Conservation (phyloP, 2,797 vertebrate genomes). For the Smutsia gigantea region DNA sequence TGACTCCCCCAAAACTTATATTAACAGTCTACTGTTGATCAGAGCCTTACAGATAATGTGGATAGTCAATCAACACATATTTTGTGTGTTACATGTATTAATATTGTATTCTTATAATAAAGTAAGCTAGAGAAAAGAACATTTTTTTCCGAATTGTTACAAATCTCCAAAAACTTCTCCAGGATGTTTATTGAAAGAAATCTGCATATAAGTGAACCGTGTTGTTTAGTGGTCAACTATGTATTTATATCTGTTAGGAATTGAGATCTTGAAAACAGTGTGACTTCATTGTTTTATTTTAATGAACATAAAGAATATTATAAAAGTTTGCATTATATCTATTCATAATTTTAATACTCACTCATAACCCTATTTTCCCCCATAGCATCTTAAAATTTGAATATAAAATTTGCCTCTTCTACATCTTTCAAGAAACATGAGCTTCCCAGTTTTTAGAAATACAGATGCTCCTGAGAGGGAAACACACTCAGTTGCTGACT, state of each 20-base stretch:
- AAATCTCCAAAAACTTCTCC: too few species aligned
- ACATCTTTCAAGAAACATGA: neutral
- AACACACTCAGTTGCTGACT: neutral
- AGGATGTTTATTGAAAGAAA: too few species aligned
- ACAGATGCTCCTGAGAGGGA: neutral
- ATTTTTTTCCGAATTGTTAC: too few species aligned
- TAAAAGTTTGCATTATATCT: neutral
- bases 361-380: neutral
- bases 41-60: too few species aligned
- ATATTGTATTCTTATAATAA: too few species aligned
- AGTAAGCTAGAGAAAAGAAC: too few species aligned
- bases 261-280: neutral
- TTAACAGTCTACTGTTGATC: too few species aligned
- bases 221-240: too few species aligned
- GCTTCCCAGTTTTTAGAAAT: neutral
- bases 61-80: too few species aligned
- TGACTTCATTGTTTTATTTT: neutral
- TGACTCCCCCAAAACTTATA: too few species aligned
- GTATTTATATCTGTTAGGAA: neutral
- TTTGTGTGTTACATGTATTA: too few species aligned
- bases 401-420: neutral
- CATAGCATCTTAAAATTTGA: neutral
- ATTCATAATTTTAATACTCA: neutral
- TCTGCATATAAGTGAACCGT: too few species aligned
- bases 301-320: neutral